A percentile compares a stretch with the other conserved stretches of the same genome.
These are phyloP conservation scores for Pharmacophagus antenor DNA, from an alignment of 2,888 invertebrate species.

Conservation along the genomic window DNA sequence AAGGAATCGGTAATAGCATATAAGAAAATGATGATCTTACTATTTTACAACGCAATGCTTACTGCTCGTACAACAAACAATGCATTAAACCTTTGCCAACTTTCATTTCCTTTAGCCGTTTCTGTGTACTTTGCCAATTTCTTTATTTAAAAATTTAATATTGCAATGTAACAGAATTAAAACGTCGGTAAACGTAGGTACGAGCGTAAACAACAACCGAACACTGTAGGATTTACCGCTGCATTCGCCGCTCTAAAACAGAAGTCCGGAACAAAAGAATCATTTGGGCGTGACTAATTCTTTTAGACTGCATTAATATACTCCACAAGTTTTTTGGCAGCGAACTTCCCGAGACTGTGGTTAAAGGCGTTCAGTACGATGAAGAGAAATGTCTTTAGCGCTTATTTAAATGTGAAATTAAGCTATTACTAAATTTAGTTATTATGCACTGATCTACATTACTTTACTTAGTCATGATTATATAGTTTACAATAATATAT, in stretches of 20 bases:
- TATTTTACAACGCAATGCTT: background rate
- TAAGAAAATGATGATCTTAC: background rate
- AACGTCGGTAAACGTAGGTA: constrained; percentile 2
- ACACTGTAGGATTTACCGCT: constrained; percentile 44
- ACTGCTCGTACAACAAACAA: constrained; percentile 17
- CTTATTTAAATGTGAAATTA: constrained; percentile 32
- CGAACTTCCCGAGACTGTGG: constrained; percentile 46
- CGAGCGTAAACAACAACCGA: constrained; percentile 34
- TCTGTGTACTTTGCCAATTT: constrained; percentile 24
- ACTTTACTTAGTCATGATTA: background rate
- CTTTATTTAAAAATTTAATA: constrained; percentile 24
- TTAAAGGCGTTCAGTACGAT: constrained; percentile 43
- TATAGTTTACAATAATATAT: no score
- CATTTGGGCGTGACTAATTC: constrained; percentile 57
- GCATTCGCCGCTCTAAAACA: constrained; percentile 39
- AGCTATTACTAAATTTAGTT: background rate
- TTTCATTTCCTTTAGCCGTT: constrained; percentile 15
- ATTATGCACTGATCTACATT: background rate
- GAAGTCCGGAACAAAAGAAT: constrained; percentile 53
- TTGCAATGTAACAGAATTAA: constrained; percentile 30
- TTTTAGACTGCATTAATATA: constrained; percentile 67
- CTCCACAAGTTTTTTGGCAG: constrained; percentile 69
- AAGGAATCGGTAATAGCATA: no score
- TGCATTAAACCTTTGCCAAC: constrained; percentile 22
- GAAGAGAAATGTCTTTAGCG: constrained; percentile 37